Base-by-base conservation (phyloP, 2,797 vertebrate genomes). In the Hydrolagus colliei region DNA sequence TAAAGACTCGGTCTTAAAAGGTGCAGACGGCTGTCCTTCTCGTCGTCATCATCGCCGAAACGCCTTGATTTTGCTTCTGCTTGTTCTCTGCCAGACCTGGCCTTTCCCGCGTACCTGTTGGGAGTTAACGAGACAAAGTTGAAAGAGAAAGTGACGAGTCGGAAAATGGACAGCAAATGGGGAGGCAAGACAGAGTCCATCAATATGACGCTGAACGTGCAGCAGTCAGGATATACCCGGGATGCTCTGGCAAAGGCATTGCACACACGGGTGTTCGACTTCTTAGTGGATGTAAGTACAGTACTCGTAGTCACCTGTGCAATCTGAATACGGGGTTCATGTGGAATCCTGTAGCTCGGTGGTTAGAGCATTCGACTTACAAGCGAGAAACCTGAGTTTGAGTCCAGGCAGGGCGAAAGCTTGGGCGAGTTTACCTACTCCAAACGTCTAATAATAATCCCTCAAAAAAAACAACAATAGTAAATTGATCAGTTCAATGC, bases 81-180 rank as follows among this genome's bases (percentile, higher is more conserved):
- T 18, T 67, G 27, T 62, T 73, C 41, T 74, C 14, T 62, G 16
- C 61, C 12, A 99, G 98, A 96, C 88, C 92, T 99, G n/a, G 97
- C 95, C 18, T 99, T 99, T 87, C 98, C 98, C 0, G 97, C 97
- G 87, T 99, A 97, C 89, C 93, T 99, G 88, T 92, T 99, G 93
- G 97, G 97, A 73, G 95, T 99, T 0, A 91, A 97, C 91, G 93
- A 93, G 52, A 87, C 52, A n/a, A 93, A 97, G 1, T 95, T 99
- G 72, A 95, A 98, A 79, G 95, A 97, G 86, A 99, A 99, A 90
- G 92, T 99, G 86, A 99, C 97, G 88, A 97, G 98, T 90, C 93
- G 97, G 16, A 96, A 97, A 91, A 99, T 99, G 97, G 97, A 98
- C 90, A 98, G 97, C 87, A 98, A 97, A 88, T 98, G 98, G 97